Percentiles rank a stretch among this genome's conserved stretches.
These are phyloP conservation scores for Misgurnus mizolepis DNA, from an alignment of 2,113 vertebrate species.

Conservation along the genomic window DNA sequence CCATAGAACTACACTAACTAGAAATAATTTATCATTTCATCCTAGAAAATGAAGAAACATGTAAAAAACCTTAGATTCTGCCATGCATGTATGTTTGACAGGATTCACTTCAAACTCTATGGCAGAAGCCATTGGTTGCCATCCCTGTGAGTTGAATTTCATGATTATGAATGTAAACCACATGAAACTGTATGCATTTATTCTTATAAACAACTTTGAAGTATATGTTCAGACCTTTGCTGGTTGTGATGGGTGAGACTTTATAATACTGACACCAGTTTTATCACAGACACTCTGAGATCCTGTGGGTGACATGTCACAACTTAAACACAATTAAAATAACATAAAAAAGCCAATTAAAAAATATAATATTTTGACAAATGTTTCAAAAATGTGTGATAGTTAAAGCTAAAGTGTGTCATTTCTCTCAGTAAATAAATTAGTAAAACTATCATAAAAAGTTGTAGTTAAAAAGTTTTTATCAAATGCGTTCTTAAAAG, in stretches of 20 bases:
- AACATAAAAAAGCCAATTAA: not conserved
- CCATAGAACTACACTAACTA: not conserved
- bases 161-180: not conserved
- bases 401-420: too few relatives aligned
- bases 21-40: not conserved
- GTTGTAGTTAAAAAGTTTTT: too few relatives aligned
- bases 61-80: constrained; percentile 41
- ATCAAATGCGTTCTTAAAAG: not conserved
- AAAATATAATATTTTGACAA: not conserved
- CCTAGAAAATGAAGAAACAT: not conserved
- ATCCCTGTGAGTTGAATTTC: constrained; percentile 60
- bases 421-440: not conserved
- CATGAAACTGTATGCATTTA: not conserved
- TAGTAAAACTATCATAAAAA: too few relatives aligned
- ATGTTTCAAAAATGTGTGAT: too few relatives aligned
- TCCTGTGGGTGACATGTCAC: constrained; percentile 52
- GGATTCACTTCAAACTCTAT: constrained; percentile 47
- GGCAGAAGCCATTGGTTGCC: constrained; percentile 57
- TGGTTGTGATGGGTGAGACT: constrained; percentile 61
- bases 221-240: constrained; percentile 54
- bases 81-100: constrained; percentile 53
- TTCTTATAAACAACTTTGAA: not conserved
- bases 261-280: constrained; percentile 61
- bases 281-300: constrained; percentile 43
- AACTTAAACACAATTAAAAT: constrained; percentile 44